Evolutionary conservation across 2,113 vertebrate genomes (phyloP).

Genomic region (Myrmecophaga tridactyla): DNA sequence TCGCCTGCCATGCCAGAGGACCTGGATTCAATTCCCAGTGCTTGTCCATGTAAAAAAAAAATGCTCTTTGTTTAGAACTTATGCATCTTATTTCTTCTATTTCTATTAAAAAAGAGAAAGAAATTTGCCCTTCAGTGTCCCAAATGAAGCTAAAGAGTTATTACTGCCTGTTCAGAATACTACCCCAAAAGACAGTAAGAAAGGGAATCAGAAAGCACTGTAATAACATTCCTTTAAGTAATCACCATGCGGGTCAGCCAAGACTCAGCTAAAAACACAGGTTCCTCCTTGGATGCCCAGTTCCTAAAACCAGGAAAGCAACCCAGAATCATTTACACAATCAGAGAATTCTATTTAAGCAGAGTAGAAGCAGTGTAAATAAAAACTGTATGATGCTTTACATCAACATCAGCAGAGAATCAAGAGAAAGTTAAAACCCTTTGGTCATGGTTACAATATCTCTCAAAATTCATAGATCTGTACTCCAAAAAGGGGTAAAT

Average conservation of each 20-base stretch:
- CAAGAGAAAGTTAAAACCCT: background rate
- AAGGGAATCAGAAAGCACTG: background rate
- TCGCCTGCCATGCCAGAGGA: too few relatives aligned
- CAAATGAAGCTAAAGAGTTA: background rate
- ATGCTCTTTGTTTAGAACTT: background rate
- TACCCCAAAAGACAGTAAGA: background rate
- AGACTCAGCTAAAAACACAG: background rate
- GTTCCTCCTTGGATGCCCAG: background rate
- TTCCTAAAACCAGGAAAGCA: background rate
- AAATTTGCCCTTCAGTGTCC: background rate
- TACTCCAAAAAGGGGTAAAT: background rate
- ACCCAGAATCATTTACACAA: background rate
- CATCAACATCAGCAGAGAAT: background rate
- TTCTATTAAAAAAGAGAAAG: background rate
- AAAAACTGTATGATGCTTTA: background rate
- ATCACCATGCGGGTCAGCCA: background rate
- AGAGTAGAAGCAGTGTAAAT: background rate
- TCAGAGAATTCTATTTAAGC: background rate
- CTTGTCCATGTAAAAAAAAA: too few relatives aligned
- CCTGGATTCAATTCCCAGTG: too few relatives aligned
- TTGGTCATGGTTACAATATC: background rate
- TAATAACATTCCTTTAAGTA: background rate
- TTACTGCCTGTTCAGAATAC: background rate
- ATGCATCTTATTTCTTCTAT: background rate
- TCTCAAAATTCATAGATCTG: background rate